These are phyloP conservation scores for Magallana angulata DNA, from an alignment of 1,140 invertebrate genomes.

Conservation along the genomic window DNA sequence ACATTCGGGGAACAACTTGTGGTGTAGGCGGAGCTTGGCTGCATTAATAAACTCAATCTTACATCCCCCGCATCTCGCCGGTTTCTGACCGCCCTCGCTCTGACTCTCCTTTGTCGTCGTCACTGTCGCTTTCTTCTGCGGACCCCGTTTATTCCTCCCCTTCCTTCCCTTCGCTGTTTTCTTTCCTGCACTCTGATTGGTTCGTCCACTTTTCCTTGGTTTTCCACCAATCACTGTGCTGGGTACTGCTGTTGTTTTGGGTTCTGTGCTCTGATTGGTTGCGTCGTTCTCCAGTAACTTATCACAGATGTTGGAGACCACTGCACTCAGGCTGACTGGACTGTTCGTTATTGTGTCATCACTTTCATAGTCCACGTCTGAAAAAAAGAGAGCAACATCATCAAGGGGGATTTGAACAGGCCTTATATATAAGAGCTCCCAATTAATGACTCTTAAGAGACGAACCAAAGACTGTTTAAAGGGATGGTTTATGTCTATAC, in stretches of 20 bases:
- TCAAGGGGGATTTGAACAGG: too few relatives aligned
- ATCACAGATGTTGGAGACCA: background rate
- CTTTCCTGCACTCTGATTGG: background rate
- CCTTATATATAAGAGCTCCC: too few relatives aligned
- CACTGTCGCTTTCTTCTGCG: too few relatives aligned
- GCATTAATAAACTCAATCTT: background rate
- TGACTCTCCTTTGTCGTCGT: background rate
- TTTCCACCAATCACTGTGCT: background rate
- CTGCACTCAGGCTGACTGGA: background rate
- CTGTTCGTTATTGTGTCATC: background rate
- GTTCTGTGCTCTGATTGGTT: background rate
- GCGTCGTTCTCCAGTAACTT: background rate
- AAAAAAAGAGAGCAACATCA: background rate
- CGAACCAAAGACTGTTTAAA: too few relatives aligned
- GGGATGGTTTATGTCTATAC: too few relatives aligned
- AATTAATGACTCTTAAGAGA: too few relatives aligned
- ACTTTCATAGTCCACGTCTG: conserved; percentile 3
- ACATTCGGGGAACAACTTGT: background rate
- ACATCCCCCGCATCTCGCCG: background rate
- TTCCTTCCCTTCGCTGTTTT: background rate
- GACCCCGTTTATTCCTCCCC: background rate
- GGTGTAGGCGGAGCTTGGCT: background rate
- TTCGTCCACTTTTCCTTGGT: background rate
- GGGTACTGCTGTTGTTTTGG: background rate
- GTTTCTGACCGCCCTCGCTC: background rate